Evolutionary conservation across 2,888 invertebrate genomes (phyloP), one percentile per base, ranked within the genome.

Genomic region (Ectobius pallidus): DNA sequence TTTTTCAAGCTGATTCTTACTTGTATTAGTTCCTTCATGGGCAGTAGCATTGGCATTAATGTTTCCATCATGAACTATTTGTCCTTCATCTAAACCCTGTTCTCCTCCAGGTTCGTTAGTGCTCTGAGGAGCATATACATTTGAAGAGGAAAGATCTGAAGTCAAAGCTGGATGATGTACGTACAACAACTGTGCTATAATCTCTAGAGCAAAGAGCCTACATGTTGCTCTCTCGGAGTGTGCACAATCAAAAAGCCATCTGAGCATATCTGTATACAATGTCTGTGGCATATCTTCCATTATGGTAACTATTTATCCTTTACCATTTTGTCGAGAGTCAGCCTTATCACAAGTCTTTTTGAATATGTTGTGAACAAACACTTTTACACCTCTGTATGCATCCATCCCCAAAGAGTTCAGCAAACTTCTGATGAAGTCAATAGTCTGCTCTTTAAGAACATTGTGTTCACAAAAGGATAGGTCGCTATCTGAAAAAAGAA

Each of bases 191-290:
- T 39, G 34, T 7, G 39, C 9, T 14, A 62, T 62, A 7, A 62
- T n/a, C 11, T 62, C 62, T 16, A 62, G n/a, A 7, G 62, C 39
- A 20, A 39, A 30, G 7, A 62, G 62, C 30, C 62, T 34, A 22
- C 20, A 62, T 20, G 39, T 20, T 62, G 62, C 39, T 39, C 20
- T 62, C 14, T 62, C 62, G 39, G 34, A 30, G 20, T 62, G 62
- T 7, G 34, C 34, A 62, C 34, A 62, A 39, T 62, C 62, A 9
- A 34, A 62, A 11, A 62, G n/a, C 62, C 62, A 62, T 20, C 11
- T 39, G 3, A 62, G 18, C 2, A 62, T 34, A 4, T 39, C 39
- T 22, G 9, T 39, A 16, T 62, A 62, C 14, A 20, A 20, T 22
- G 32, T 20, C 1, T 62, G 4, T 18, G 62, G 20, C 18, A 62